Evolutionary conservation across 2,888 invertebrate species (phyloP), one percentile per base, ranked within the genome.

Genomic region (Campoplex nolae): DNA sequence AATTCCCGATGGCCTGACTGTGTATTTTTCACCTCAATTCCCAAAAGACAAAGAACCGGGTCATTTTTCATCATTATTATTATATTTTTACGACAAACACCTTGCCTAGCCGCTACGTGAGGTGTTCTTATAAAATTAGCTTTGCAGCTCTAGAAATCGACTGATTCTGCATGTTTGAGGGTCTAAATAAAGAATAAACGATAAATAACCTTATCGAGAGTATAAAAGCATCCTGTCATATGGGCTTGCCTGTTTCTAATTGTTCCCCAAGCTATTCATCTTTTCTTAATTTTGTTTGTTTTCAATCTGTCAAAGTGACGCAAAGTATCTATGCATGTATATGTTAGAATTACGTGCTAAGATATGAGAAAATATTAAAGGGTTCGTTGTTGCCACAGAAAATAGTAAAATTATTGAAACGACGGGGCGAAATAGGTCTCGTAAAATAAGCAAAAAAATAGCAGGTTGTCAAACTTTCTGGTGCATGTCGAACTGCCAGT

Each of bases 1-100:
- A 51, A 78, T 28, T 71, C 32, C 42, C 71, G 13, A 73, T 73
- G 35, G 35, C 16, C n/a, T 18, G 18, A 3, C 58, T 11, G 13
- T n/a, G 32, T 71, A 45, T 71, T 80, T 62, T 83, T 77, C 68
- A 38, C 18, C 58, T 58, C 35, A 38, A 68, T 38, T 68, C 58
- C 45, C 65, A 51, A 42, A 54, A 54, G 32, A 32, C 62, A 16
- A 32, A 32, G 16, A 62, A 62, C 1, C 62, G 1, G 1, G 0
- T 4, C 32, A 32, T 62, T 62, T 62, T 32, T 32, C 58, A 16
- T 62, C 32, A 1, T 62, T 32, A 32, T 58, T 58, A 58, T 58
- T 62, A 32, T 32, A 28, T 32, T 32, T 32, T 32, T 13, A 58
- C 13, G 28, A 7, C 28, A 32, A 62, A 32, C 58, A 62, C 58